Evolutionary conservation across 2,888 invertebrate genomes (phyloP), one percentile per base, ranked within the genome.

Genomic region (Sphaerophoria taeniata): DNA sequence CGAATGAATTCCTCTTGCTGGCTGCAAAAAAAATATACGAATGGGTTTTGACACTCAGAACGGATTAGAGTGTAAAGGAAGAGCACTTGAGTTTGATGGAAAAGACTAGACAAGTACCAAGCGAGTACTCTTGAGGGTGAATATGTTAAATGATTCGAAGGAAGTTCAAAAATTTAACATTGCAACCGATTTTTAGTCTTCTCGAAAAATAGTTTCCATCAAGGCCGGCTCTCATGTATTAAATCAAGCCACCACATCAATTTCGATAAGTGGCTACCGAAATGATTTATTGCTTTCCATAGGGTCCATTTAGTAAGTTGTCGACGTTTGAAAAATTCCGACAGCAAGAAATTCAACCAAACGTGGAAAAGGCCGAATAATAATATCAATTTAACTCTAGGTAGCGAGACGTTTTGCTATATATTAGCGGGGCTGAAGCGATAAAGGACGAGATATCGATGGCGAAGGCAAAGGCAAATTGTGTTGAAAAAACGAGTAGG

Each of bases 221-320:
- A 36, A 53, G 16, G 55, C n/a, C 34, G 43, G 49, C 33, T 9
- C 14, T 47, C 9, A 14, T n/a, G n/a, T 34, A 74, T 61, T 65
- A 74, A 74, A 63, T 65, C 63, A 65, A 63, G 74, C 65, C 63
- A 83, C 84, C 84, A 70, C 80, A 79, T 84, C 84, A 80, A 84
- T 84, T 84, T 80, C 84, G 67, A 84, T 80, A 80, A 84, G 84
- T 84, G 84, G 84, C 75, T 72, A 72, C 71, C 53, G 34, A 72
- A 61, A 84, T 84, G 84, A 84, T 84, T 80, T 84, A 84, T 84
- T 84, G 49, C 47, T 65, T 24, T 61, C 79, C 84, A 60, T 47
- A 49, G 75, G 65, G 84, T 65, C 84, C 80, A 84, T 84, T 84
- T 79, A 74, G 83, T 84, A 74, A 74, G 83, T 70, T 74, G 83